Evolutionary conservation across 2,797 vertebrate species (phyloP).

Genomic region (Florisuga fusca): DNA sequence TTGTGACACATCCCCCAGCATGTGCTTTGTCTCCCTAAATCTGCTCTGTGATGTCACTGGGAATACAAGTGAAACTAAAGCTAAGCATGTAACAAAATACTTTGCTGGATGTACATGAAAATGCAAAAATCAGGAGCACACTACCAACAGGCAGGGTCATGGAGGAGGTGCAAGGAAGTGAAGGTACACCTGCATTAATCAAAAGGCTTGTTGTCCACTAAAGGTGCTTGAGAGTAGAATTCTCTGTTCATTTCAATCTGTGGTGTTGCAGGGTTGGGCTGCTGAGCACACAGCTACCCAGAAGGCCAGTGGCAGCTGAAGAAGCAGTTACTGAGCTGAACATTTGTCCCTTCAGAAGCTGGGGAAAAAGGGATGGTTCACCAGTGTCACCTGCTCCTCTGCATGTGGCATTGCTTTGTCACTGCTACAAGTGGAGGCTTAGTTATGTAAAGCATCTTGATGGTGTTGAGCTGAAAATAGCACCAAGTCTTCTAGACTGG

Average conservation of each 20-base stretch:
- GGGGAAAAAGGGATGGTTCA: background rate
- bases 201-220: background rate
- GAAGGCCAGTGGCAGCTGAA: background rate
- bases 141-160: background rate
- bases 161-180: background rate
- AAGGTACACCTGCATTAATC: background rate
- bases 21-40: background rate
- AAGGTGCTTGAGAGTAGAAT: background rate
- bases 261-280: background rate
- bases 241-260: background rate
- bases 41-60: background rate
- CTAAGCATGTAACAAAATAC: background rate
- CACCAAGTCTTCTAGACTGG: background rate
- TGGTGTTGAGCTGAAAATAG: background rate
- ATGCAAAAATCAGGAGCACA: background rate
- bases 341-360: background rate
- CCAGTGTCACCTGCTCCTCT: background rate
- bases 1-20: background rate
- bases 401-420: accelerated
- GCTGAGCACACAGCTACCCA: background rate
- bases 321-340: background rate
- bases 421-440: background rate
- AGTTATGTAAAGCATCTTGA: background rate
- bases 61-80: background rate
- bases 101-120: background rate